Percentiles rank a stretch among this genome's conserved stretches.
Evolutionary conservation across 2,888 invertebrate genomes (phyloP).

Genomic region (Chaitophorus viminalis): DNA sequence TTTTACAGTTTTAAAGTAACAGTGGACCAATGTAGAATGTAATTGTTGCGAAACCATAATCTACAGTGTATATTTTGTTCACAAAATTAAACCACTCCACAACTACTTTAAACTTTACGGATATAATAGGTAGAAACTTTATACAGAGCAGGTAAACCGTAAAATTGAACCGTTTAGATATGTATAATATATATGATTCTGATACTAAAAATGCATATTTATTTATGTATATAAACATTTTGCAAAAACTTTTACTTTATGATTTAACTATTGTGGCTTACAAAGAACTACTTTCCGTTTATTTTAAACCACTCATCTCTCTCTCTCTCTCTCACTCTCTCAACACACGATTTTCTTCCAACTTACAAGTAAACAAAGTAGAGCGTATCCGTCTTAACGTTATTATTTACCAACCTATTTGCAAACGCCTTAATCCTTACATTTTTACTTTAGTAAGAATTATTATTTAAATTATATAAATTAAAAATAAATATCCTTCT

Average conservation of each 20-base stretch:
- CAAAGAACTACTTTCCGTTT: neutral
- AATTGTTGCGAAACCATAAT: slow-evolving; percentile 1
- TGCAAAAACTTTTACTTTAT: slow-evolving; percentile 5
- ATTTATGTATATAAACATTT: neutral
- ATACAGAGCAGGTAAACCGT: neutral
- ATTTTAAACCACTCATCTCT: neutral
- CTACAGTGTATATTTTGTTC: neutral
- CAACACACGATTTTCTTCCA: too few relatives aligned
- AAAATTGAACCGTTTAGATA: neutral
- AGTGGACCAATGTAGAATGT: neutral
- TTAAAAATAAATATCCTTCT: too few relatives aligned
- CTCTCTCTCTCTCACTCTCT: too few relatives aligned
- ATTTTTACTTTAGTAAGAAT: too few relatives aligned
- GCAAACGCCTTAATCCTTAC: too few relatives aligned
- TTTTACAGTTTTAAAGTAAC: neutral
- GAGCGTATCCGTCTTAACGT: too few relatives aligned
- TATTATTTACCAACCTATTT: too few relatives aligned
- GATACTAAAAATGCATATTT: slow-evolving; percentile 1
- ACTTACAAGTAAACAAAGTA: too few relatives aligned
- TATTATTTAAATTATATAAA: too few relatives aligned
- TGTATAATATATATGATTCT: neutral
- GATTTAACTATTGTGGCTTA: slow-evolving; percentile 2
- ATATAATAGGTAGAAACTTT: neutral
- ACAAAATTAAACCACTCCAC: neutral
- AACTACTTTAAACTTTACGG: neutral